Conservation (phyloP, 2,888 invertebrate genomes). For the Sarcophaga rosellei region DNA sequence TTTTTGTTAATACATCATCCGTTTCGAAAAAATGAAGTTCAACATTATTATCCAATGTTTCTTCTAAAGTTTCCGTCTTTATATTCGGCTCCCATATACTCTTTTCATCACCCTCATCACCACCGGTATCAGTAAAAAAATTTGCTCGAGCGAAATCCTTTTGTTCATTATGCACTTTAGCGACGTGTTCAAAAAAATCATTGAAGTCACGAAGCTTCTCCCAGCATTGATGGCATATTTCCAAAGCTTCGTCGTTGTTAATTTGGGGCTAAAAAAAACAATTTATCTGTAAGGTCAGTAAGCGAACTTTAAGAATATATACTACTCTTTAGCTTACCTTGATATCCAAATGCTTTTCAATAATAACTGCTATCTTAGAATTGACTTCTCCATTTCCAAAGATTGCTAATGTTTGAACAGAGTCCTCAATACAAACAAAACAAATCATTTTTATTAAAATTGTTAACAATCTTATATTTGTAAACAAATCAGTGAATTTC, state of each 20-base stretch:
- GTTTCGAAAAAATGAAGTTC: conserved; percentile 42
- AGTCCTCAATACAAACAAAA: conserved; percentile 76
- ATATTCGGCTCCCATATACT: conserved; percentile 45
- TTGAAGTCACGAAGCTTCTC: conserved; percentile 78
- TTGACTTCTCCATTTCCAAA: conserved; percentile 73
- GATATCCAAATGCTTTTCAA: conserved; percentile 79
- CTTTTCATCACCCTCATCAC: background rate
- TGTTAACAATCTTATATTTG: conserved; percentile 39
- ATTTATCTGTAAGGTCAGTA: background rate
- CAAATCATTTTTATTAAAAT: conserved; percentile 72
- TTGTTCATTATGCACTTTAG: conserved; percentile 75
- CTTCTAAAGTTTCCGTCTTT: conserved; percentile 67
- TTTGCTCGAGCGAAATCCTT: conserved; percentile 58
- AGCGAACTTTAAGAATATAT: background rate
- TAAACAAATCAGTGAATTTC: conserved; percentile 54
- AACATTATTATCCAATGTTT: conserved; percentile 39
- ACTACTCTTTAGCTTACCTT: conserved; percentile 63
- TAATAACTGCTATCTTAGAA: conserved; percentile 74
- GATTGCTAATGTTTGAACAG: conserved; percentile 76
- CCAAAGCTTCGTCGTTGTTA: conserved; percentile 74
- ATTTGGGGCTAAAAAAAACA: conserved; percentile 73
- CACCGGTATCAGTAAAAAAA: conserved; percentile 15
- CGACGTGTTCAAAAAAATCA: conserved; percentile 77
- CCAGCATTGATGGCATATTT: conserved; percentile 79
- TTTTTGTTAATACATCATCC: conserved; percentile 69